Evolutionary conservation across 2,113 vertebrate genomes (phyloP).

Genomic region (Seriola rivoliana): DNA sequence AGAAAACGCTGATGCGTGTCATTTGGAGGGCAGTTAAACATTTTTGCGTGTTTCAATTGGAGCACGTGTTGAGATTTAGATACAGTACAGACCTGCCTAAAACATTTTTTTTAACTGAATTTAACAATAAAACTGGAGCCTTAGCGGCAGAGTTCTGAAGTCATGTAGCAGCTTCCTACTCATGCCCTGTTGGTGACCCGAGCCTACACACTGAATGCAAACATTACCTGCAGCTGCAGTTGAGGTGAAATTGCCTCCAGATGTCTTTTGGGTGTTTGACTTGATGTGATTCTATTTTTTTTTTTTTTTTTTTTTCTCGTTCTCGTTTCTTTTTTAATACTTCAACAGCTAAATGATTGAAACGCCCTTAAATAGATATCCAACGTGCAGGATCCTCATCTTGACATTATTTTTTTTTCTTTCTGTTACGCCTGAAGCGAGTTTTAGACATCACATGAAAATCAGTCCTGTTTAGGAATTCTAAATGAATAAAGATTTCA

Average conservation of each 20-base stretch:
- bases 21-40: not conserved
- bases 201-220: not conserved
- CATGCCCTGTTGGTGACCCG: too few species aligned
- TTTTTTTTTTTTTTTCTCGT: too few species aligned
- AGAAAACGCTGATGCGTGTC: too few species aligned
- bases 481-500: not conserved
- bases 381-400: too few species aligned
- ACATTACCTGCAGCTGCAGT: not conserved
- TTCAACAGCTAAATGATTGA: not conserved
- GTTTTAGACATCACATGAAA: not conserved
- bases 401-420: not conserved
- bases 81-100: too few species aligned
- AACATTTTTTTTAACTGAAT: too few species aligned
- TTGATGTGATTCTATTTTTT: too few species aligned
- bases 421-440: not conserved
- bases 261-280: not conserved
- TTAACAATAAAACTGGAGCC: too few species aligned
- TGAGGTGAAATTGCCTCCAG: not conserved
- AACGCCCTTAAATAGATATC: not conserved
- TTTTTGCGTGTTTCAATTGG: not conserved
- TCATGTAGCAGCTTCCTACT: too few species aligned
- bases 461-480: not conserved
- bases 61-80: too few species aligned
- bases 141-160: too few species aligned
- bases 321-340: too few species aligned